phyloP scores from a whole-genome alignment of 1,140 invertebrate genomes.

The Euura lappo region DNA sequence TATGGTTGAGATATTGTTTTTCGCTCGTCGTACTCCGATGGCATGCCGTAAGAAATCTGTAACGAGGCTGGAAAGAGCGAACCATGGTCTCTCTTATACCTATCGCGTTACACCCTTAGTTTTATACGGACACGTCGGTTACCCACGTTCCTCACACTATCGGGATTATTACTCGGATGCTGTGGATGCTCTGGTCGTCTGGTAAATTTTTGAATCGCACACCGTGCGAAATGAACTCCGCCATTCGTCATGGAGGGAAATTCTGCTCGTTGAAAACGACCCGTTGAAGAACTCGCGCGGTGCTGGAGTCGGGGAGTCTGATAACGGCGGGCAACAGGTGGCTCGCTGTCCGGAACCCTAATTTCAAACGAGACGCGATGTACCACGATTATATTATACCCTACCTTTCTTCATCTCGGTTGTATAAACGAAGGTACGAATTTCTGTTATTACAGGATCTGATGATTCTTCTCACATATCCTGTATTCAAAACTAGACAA shows the following conservation, averaged over 20 bases:
- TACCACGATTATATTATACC: too few species aligned
- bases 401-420: too few species aligned
- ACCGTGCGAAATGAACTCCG: too few species aligned
- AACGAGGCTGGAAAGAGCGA: background rate
- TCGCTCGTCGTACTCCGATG: background rate
- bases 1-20: background rate
- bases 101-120: conserved; percentile 1
- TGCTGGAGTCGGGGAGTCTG: background rate
- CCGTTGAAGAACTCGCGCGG: too few species aligned
- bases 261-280: background rate
- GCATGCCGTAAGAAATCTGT: background rate
- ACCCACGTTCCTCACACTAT: too few species aligned
- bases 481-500: too few species aligned
- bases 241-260: background rate
- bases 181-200: too few species aligned
- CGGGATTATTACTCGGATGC: too few species aligned
- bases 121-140: background rate
- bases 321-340: background rate
- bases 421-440: too few species aligned
- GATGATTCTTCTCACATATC: too few species aligned
- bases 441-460: too few species aligned
- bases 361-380: background rate
- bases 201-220: too few species aligned
- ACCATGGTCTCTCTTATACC: background rate
- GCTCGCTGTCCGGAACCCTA: background rate